Evolutionary conservation across 2,797 vertebrate genomes (phyloP).

Genomic region (Acanthopagrus latus): DNA sequence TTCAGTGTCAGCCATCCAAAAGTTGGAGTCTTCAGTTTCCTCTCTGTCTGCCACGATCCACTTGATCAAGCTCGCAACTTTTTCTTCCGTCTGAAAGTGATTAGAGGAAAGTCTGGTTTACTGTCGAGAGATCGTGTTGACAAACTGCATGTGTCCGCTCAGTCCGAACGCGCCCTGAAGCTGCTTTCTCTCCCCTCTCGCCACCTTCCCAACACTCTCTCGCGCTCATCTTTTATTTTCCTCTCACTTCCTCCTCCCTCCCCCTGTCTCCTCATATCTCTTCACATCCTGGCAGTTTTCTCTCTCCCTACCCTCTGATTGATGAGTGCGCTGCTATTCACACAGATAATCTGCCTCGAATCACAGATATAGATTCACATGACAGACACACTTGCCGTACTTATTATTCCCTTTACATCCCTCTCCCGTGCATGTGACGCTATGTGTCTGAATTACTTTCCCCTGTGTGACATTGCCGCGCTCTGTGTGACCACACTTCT

Average conservation of each 20-base stretch:
- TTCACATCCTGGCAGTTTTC: slow-evolving; percentile 20
- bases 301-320: neutral
- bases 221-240: slow-evolving; percentile 18
- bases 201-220: slow-evolving; percentile 17
- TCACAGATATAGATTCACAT: neutral
- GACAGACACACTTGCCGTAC: neutral
- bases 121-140: neutral
- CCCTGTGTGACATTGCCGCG: slow-evolving; percentile 47
- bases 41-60: neutral
- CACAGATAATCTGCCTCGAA: neutral
- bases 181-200: neutral
- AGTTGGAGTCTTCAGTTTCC: neutral
- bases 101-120: neutral
- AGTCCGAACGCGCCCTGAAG: neutral
- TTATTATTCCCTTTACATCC: slow-evolving; percentile 45
- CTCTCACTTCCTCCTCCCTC: slow-evolving; percentile 2
- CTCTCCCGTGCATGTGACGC: slow-evolving; percentile 1
- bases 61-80: neutral
- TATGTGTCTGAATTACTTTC: slow-evolving; percentile 43
- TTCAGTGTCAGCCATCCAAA: too few relatives aligned
- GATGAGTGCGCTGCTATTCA: slow-evolving; percentile 5
- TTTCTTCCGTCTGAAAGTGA: neutral
- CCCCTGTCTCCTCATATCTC: slow-evolving; percentile 4
- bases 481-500: slow-evolving; percentile 47
- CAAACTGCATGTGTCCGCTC: neutral